phyloP scores from a whole-genome alignment of 2,113 vertebrate species.

The Turnix velox region DNA sequence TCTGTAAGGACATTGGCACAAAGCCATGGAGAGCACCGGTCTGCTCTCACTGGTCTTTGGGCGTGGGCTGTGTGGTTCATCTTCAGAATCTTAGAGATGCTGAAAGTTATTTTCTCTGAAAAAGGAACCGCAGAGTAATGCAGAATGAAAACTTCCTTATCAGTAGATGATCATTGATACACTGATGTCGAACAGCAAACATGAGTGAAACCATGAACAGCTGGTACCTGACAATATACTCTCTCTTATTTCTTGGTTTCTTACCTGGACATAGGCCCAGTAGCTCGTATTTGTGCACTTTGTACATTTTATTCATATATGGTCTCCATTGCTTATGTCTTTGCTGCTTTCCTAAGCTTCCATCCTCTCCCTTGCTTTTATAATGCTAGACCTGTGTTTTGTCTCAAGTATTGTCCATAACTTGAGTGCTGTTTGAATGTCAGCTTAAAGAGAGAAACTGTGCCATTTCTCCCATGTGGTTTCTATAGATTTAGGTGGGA shows the following conservation, averaged over 20 bases:
- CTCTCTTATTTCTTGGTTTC: not conserved
- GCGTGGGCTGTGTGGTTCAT: accelerated
- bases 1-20: not conserved
- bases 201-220: not conserved
- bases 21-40: not conserved
- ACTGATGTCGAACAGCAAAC: not conserved
- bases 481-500: not conserved
- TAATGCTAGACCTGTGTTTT: not conserved
- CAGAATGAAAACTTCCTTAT: not conserved
- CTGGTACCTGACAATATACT: not conserved
- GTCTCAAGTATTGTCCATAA: not conserved
- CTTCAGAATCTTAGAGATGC: not conserved
- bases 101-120: not conserved
- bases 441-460: not conserved
- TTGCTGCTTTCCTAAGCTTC: constrained; percentile 3
- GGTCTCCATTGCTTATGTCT: not conserved
- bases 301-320: not conserved
- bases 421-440: not conserved
- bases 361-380: not conserved
- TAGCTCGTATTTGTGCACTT: not conserved
- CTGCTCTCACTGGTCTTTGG: not conserved
- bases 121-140: not conserved
- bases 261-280: not conserved
- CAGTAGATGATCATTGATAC: not conserved
- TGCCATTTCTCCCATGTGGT: not conserved